Evolutionary conservation across 2,113 vertebrate genomes (phyloP), one percentile per base, ranked within the genome.

Genomic region (Scalopus aquaticus): DNA sequence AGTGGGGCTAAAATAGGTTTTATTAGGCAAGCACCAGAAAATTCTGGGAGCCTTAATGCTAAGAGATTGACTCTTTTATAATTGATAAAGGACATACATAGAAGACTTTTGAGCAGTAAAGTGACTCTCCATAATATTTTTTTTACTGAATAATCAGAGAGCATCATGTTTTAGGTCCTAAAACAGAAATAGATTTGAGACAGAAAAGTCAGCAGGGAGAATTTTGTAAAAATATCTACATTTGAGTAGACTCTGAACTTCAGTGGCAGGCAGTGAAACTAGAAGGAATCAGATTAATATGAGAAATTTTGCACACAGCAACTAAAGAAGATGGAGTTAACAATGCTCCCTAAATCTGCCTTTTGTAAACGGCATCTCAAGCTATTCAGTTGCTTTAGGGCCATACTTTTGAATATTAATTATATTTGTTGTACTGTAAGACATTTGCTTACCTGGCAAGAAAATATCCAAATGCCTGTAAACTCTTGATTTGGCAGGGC

Each of bases 371-470:
- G 5, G 10, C 54, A 70, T 81, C 76, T 90, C 32, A 80, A 82
- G 9, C 73, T 64, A 80, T 22, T 49, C 11, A 65, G 0, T 93
- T 56, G 28, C 60, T 73, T 88, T 73, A 69, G 12, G 69, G 37
- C 2, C 3, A 20, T 72, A 35, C 35, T 80, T 94, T 91, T 93
- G 28, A 83, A 58, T 79, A 82, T 65, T 58, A 94, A 92, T 92
- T 96, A 6, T 73, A 78, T 93, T 95, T 96, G 26, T 73, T 65
- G 60, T 70, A 82, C 70, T 64, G 1, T 49, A 74, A 86, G 37
- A 37, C 19, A 58, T 90, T 88, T 93, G 15, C 39, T 90, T 87
- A 78, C 78, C 39, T 46, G 39, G n/a, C 35, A 88, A 87, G 20
- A 84, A 93, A 83, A 49, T 54, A 88, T 80, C 19, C 30, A 92